Conservation (phyloP, 2,888 invertebrate genomes). For the Byasa hedistus region DNA sequence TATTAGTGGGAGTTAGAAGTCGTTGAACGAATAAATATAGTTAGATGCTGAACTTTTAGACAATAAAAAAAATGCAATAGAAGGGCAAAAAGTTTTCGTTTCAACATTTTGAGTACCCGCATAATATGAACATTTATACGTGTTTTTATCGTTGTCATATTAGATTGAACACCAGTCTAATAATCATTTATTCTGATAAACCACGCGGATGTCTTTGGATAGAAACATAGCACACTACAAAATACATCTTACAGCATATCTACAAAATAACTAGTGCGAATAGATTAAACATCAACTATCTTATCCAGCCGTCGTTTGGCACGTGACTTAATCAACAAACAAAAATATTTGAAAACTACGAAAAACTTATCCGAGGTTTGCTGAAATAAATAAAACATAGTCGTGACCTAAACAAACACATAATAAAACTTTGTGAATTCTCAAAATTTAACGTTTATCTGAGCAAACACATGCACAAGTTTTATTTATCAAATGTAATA, state of each 20-base stretch:
- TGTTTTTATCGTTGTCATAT: no score
- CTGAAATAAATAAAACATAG: background rate
- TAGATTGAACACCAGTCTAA: no score
- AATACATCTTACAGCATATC: no score
- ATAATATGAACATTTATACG: no score
- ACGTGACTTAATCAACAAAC: background rate
- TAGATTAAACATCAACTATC: slow-evolving; percentile 10
- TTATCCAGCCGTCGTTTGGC: slow-evolving; percentile 2
- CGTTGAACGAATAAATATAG: background rate
- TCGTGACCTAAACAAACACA: slow-evolving; percentile 4
- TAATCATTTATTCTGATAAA: no score
- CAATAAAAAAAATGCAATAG: no score
- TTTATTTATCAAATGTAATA: no score
- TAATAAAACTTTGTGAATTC: background rate
- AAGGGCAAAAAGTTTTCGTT: no score
- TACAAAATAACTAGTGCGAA: background rate
- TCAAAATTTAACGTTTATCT: background rate
- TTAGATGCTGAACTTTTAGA: background rate
- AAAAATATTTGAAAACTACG: slow-evolving; percentile 10
- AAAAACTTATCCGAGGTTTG: slow-evolving; percentile 9
- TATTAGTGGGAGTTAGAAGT: background rate
- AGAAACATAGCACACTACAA: no score
- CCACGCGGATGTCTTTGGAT: no score
- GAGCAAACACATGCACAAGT: no score
- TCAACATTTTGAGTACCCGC: no score